Base-by-base conservation (phyloP, 2,113 vertebrate species). In the Diadophis punctatus region DNA sequence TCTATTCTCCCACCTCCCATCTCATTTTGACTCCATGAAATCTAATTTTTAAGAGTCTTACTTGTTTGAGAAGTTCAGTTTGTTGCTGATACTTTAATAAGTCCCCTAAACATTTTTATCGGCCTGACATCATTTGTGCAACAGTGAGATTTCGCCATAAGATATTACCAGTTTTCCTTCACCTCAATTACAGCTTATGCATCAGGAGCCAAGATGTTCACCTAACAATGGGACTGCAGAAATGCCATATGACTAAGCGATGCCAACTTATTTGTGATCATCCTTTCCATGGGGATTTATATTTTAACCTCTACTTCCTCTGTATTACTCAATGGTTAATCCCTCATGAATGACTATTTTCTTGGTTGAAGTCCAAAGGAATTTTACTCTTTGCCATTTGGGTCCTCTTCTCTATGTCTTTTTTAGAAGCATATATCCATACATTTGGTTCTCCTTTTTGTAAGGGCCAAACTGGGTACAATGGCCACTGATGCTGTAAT, bases 201-300 rank as follows among this genome's bases (percentile, higher is more conserved):
- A 93, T n/a, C 39, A 14, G 55, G 90, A 53, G 80, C 80, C 53
- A 63, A 90, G 90, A 52, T 60, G 68, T 25, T 92, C 93, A 18
- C 58, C 46, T 63, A 60, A 84, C 90, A 92, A 94, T 90, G 53
- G 53, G 49, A 9, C 39, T 20, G 20, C 88, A 84, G 92, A 93
- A 90, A 93, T 86, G 90, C 55, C 68, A 91, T 63, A 63, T 91
- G 93, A 93, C 63, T 90, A 91, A 92, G 90, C 34, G 39, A 88
- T 91, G 84, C 88, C 60, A 91, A 90, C 74, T 88, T 94, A 90
- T 86, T 92, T 90, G 88, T 86, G 92, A 90, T 92, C 90, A 90
- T 87, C 90, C 85, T 20, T 84, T 88, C 27, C 2, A 2, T 20
- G 8, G 60, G 68, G 90, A 43, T 88, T 68, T 74, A n/a, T 91